Evolutionary conservation across 2,113 vertebrate genomes (phyloP), one percentile per base, ranked within the genome.

Genomic region (Syngnathus scovelli): DNA sequence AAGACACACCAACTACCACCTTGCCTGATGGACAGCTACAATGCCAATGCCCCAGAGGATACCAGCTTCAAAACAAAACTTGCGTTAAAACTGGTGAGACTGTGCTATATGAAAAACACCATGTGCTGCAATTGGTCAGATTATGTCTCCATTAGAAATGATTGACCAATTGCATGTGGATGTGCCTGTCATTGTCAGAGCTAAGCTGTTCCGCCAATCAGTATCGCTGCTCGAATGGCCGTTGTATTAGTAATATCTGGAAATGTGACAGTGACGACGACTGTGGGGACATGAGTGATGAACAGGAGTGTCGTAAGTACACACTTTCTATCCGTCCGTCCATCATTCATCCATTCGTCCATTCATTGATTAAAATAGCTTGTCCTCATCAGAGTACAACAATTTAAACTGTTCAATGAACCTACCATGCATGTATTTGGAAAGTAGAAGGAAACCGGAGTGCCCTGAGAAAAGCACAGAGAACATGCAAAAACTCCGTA

Each of bases 161-260:
- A 23, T 13, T 21, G 6, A 2, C 2, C 21, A 0, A 0, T 23
- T 58, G 12, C 19, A 7, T 67, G 21, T 64, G 16, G 23, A 38
- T 61, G 18, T 51, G 67, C 21, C 13, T 60, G 60, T 61, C 46
- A 38, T 36, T 58, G 55, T 61, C 80, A 92, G 91, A 88, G 64
- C 92, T 91, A 89, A 93, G 92, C 65, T 99, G 97, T 71, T 89
- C 95, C 81, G 92, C 93, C 0, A 96, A 93, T 87, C 96, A 99
- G 90, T 97, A 98, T 83, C 91, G 91, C 81, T 99, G 97, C 85
- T 92, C 90, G 76, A 99, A 99, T 0, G 97, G 96, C 33, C 95
- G 95, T 77, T 99, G 97, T 86, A 96, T 99, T 86, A 98, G 93
- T 89, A 95, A 93, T 90, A 98, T 98, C 73, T 99, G 97, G 97